Base-by-base conservation (phyloP, 2,888 invertebrate species). In the Caenorhabditis virilis region DNA sequence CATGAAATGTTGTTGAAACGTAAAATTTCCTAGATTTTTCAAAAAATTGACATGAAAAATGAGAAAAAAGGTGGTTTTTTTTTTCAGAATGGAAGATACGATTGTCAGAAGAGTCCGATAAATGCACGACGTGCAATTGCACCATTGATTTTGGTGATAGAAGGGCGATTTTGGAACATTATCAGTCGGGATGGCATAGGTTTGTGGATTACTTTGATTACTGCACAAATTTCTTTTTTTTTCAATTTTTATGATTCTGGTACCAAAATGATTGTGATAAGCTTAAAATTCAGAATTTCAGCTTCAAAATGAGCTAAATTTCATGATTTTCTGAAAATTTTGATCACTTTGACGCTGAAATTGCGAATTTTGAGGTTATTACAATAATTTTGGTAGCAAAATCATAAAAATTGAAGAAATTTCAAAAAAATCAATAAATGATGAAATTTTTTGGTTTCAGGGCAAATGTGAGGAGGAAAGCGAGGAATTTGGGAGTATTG, bases 181-280 rank as follows among this genome's bases (percentile, higher is more conserved):
- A 72, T 57, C 57, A 67, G 33, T 66, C 66, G 13, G 38, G 33
- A 15, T 66, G 66, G 66, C 66, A 66, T 48, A 38, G 45, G 57
- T 57, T 15, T 25, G 41, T 33, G 27, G 11, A 22, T 25, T 35
- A 36, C 9, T 51, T 47, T 43, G 41, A 50, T 20, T 47, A 50
- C 27, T 51, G 22, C 20, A 11, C 16, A 4, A 16, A 22, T n/a
- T 38, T 15, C 1, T 27, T 36, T 43, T 26, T 23, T 30, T n/a
- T 39, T 30, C n/a, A n/a, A n/a, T n/a, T n/a, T n/a, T n/a, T n/a
- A n/a, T n/a, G n/a, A n/a, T n/a, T n/a, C n/a, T n/a, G n/a, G n/a
- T n/a, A n/a, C n/a, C n/a, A n/a, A n/a, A n/a, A n/a, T n/a, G n/a
- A n/a, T n/a, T n/a, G 5, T 38, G n/a, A 6, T 38, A 9, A 18